Conservation (phyloP, 2,113 vertebrate genomes). For the Saccopteryx leptura region DNA sequence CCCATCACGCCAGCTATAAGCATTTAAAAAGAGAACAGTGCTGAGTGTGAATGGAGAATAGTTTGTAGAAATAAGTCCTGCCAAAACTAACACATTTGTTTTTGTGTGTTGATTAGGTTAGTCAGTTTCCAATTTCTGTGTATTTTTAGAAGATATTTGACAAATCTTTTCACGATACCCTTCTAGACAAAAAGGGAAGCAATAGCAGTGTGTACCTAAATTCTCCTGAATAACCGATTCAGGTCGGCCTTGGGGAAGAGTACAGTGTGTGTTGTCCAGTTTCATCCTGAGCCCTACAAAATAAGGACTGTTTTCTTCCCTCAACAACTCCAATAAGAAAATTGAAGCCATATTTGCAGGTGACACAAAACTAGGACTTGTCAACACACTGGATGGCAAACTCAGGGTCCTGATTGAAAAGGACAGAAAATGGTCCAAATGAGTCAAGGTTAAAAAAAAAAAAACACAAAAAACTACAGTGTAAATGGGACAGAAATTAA, state of each 20-base stretch:
- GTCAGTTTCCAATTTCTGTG: neutral
- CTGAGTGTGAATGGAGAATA: neutral
- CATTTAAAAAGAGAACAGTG: neutral
- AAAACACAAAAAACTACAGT: neutral
- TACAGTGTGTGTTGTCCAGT: neutral
- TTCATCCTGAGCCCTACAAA: neutral
- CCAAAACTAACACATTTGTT: neutral
- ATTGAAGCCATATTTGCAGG: neutral
- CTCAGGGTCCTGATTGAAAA: neutral
- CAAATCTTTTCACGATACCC: neutral
- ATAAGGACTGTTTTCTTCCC: neutral
- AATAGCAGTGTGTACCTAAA: constrained; percentile 19
- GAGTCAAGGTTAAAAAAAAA: neutral
- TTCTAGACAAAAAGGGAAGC: constrained; percentile 38
- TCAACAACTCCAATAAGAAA: neutral
- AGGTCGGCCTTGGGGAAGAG: neutral
- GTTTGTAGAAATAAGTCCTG: neutral
- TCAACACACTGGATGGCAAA: neutral
- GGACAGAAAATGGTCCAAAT: neutral
- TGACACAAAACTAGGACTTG: neutral
- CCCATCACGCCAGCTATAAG: neutral
- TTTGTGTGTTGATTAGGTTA: constrained; percentile 13
- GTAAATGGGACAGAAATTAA: neutral
- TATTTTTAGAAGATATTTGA: constrained; percentile 49
- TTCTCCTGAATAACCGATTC: neutral